Evolutionary conservation across 2,888 invertebrate species (phyloP), one percentile per base, ranked within the genome.

Genomic region (Volucella bombylans): DNA sequence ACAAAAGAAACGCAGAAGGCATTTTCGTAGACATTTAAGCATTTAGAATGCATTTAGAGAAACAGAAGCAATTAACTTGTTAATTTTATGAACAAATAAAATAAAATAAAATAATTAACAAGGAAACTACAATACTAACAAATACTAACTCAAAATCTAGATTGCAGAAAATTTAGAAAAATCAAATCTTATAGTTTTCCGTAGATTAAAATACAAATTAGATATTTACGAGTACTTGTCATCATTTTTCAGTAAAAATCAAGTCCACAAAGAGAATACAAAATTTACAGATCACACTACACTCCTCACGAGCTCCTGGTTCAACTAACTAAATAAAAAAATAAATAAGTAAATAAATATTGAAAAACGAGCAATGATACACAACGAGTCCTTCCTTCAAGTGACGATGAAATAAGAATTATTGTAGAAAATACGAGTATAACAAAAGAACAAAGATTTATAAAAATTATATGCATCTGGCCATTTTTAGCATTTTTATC

Each of bases 401-500:
- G 54, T 55, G 61, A 55, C 62, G 38, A 38, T 14, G 38, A 50
- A 49, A 59, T 49, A 73, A 68, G 55, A 38, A 62, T 68, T 23
- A 23, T 23, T 23, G 3, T 23, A 23, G 18, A 14, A 49, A 71
- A 49, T n/a, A 54, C 62, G n/a, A n/a, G n/a, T n/a, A n/a, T 54
- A 10, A 38, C 18, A 38, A 45, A n/a, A 47, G 50, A 59, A 61
- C 43, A 68, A 10, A 68, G 18, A 67, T 41, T 18, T 9, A 31
- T 47, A 18, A 49, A 41, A 50, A 12, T 14, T 64, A 65, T 11
- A 68, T 61, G 57, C 79, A 83, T 83, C 79, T 82, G 69, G 79
- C 69, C 74, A 80, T 83, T 83, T 83, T 50, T 83, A 83, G 83
- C 79, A 83, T 83, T 83, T 83, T 83, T 83, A 83, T 83, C 83